Evolutionary conservation across 1,140 invertebrate genomes (phyloP).

Genomic region (Asbolus verrucosus): DNA sequence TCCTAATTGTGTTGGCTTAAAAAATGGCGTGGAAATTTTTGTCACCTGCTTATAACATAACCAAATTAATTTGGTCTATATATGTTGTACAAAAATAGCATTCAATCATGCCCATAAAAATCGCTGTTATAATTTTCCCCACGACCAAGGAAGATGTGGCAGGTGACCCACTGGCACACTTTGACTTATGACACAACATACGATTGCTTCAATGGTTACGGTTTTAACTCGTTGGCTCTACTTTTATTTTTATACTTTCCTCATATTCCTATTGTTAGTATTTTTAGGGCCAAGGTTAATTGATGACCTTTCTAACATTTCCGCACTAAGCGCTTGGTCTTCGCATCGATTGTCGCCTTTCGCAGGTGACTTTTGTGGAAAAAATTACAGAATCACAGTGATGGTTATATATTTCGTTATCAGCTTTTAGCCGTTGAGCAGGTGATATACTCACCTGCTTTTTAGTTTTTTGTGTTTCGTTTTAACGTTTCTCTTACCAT

Average conservation of each 20-base stretch:
- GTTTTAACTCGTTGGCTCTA: constrained; percentile 40
- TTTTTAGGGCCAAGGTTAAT: constrained; percentile 37
- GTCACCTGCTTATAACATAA: too few relatives aligned
- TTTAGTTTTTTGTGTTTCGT: not conserved
- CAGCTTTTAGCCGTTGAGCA: constrained; percentile 3
- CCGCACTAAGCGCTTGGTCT: not conserved
- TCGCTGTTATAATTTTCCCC: constrained; percentile 35
- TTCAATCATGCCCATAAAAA: constrained; percentile 22
- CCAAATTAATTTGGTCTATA: too few relatives aligned
- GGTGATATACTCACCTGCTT: constrained; percentile 1
- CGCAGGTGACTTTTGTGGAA: not conserved
- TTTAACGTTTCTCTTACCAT: too few relatives aligned
- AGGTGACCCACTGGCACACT: constrained; percentile 43
- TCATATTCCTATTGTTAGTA: constrained; percentile 26
- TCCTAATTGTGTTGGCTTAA: too few relatives aligned
- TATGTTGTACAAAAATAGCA: not conserved
- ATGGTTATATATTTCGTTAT: not conserved
- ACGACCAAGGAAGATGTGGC: constrained; percentile 38
- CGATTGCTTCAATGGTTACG: constrained; percentile 39
- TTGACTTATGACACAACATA: constrained; percentile 45
- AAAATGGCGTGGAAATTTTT: too few relatives aligned
- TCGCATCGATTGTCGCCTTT: too few relatives aligned
- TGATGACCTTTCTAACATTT: constrained; percentile 20
- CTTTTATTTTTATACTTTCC: constrained; percentile 46
- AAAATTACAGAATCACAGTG: too few relatives aligned